Percentiles rank a stretch among this genome's conserved stretches.
Conservation (phyloP, 2,113 vertebrate species). For the Gambusia affinis region DNA sequence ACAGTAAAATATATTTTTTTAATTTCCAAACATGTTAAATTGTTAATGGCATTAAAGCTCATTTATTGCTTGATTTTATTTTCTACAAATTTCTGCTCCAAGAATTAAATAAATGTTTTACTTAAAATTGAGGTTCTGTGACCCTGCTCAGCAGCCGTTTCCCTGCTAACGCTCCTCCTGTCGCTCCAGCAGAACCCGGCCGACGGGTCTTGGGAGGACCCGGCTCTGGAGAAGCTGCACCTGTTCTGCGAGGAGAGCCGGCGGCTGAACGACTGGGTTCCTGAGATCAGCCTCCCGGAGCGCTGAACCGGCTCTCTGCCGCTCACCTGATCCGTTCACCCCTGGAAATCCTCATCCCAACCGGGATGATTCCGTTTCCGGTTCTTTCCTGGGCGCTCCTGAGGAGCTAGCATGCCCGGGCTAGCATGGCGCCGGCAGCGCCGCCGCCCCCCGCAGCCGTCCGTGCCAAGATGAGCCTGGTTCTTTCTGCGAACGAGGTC, state of each 20-base stretch:
- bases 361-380: constrained; percentile 70
- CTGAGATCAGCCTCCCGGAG: constrained; percentile 79
- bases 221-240: constrained; percentile 82
- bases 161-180: constrained; percentile 9
- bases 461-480: constrained; percentile 80
- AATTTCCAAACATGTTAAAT: no score
- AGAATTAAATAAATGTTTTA: no score
- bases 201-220: constrained; percentile 81
- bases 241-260: constrained; percentile 83
- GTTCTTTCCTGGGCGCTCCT: constrained; percentile 79
- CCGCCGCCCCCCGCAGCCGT: constrained; percentile 68
- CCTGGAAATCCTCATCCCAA: constrained; percentile 74
- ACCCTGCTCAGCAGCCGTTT: no score
- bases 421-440: constrained; percentile 74
- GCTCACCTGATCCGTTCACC: constrained; percentile 52
- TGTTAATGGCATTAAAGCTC: no score
- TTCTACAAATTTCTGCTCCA: no score
- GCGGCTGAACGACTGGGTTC: constrained; percentile 81
- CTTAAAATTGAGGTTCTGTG: no score
- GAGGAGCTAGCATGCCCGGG: constrained; percentile 68
- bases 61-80: no score
- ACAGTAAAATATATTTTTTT: no score
- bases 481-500: constrained; percentile 83
- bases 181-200: constrained; percentile 71
- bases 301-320: constrained; percentile 70